These are phyloP conservation scores for Gallinago stenura DNA, from an alignment of 2,797 vertebrate species.

Conservation along the genomic window DNA sequence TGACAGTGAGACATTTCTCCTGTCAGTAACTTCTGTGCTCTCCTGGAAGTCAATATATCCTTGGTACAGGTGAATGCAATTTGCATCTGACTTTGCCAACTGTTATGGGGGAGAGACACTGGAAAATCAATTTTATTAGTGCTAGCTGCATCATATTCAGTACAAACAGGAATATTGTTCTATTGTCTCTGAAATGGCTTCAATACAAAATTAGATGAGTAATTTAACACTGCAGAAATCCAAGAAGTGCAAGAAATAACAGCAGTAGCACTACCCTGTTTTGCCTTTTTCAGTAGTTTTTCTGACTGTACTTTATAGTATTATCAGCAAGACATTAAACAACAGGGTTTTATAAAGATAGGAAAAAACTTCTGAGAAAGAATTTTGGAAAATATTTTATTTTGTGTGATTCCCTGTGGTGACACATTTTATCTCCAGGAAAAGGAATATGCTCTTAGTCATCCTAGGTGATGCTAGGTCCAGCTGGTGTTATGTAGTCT, in stretches of 20 bases:
- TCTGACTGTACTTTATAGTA: background rate
- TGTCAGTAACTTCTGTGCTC: background rate
- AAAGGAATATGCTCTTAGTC: background rate
- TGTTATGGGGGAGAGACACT: background rate
- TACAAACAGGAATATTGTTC: slow-evolving; percentile 2
- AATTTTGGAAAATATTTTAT: background rate
- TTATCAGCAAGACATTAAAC: background rate
- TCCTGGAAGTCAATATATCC: slow-evolving; percentile 35
- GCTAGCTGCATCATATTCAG: background rate
- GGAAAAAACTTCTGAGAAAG: background rate
- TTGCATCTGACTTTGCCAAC: slow-evolving; percentile 55
- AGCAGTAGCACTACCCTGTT: background rate
- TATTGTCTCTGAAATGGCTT: slow-evolving; percentile 19
- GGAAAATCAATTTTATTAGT: slow-evolving; percentile 51
- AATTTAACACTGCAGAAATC: background rate
- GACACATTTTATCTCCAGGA: background rate
- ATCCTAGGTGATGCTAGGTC: background rate
- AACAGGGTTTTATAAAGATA: background rate
- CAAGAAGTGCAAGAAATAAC: background rate
- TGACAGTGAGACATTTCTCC: background rate
- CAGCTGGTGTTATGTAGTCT: background rate
- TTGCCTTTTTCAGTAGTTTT: background rate
- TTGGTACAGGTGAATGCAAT: slow-evolving; percentile 48
- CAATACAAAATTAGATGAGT: background rate
- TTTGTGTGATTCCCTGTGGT: background rate